Percentiles rank a stretch among this genome's conserved stretches.
phyloP scores from a whole-genome alignment of 2,888 invertebrate genomes.

The Atrina japonica region DNA sequence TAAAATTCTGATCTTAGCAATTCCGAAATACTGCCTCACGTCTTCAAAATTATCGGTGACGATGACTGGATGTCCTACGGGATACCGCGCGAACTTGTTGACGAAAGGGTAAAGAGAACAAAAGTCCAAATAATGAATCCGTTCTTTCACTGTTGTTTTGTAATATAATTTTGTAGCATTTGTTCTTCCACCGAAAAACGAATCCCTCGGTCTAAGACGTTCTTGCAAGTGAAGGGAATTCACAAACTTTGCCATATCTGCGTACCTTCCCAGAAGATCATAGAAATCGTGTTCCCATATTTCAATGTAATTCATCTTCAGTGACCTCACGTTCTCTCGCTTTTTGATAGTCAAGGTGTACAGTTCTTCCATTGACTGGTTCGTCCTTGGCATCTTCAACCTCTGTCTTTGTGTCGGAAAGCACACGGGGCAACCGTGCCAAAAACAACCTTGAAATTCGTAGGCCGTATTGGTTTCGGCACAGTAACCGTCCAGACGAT shows the following conservation, averaged over 20 bases:
- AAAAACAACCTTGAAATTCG: conserved; percentile 12
- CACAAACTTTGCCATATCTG: conserved; percentile 3
- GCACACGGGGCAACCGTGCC: conserved; percentile 15
- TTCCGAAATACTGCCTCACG: conserved; percentile 16
- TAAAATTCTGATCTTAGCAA: conserved; percentile 35
- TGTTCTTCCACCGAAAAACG: conserved; percentile 19
- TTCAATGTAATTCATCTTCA: not conserved
- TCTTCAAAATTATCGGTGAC: conserved; percentile 17
- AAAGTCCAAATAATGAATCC: conserved; percentile 59
- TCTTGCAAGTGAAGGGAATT: not conserved
- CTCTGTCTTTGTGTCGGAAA: not conserved
- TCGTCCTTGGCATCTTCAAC: not conserved
- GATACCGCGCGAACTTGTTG: conserved; percentile 58
- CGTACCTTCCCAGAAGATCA: not conserved
- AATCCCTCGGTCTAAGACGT: conserved; percentile 9
- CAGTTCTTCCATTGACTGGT: not conserved
- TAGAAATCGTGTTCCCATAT: conserved; percentile 19
- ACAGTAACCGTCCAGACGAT: conserved; percentile 9
- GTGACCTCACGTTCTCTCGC: not conserved
- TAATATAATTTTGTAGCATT: not conserved
- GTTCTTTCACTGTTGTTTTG: not conserved
- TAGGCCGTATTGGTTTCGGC: not conserved
- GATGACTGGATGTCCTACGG: conserved; percentile 57
- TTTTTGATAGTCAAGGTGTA: conserved; percentile 2
- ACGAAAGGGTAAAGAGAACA: conserved; percentile 65